Evolutionary conservation across 2,113 vertebrate genomes (phyloP).

Genomic region (Tenrec ecaudatus): DNA sequence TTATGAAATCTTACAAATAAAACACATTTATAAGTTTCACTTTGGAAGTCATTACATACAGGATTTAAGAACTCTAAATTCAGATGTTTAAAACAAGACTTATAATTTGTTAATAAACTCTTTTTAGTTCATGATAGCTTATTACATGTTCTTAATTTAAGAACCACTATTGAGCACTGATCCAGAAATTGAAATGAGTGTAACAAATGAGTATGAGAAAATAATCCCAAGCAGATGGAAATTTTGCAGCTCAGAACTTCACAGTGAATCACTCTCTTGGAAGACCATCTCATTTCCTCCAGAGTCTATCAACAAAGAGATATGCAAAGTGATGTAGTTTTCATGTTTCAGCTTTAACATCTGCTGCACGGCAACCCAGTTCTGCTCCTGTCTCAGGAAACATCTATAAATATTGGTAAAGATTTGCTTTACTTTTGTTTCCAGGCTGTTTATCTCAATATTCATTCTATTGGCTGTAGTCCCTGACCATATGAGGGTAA

Average conservation of each 20-base stretch:
- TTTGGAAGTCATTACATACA: slow-evolving; percentile 12
- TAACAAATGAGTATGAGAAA: slow-evolving; percentile 45
- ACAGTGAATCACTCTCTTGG: slow-evolving; percentile 60
- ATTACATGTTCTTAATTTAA: slow-evolving; percentile 53
- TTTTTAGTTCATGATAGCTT: slow-evolving; percentile 56
- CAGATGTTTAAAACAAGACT: slow-evolving; percentile 20
- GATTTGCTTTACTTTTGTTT: slow-evolving; percentile 53
- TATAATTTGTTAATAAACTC: slow-evolving; percentile 14
- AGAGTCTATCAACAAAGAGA: slow-evolving; percentile 73
- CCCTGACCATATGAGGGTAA: neutral
- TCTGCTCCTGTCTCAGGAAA: slow-evolving; percentile 68
- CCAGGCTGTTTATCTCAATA: slow-evolving; percentile 44
- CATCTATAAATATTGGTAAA: slow-evolving; percentile 74
- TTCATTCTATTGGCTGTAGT: neutral
- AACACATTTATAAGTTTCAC: neutral
- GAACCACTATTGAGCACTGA: neutral
- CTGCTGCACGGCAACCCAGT: slow-evolving; percentile 60
- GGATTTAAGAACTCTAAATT: slow-evolving; percentile 27
- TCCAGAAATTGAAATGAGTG: slow-evolving; percentile 45
- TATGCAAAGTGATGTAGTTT: slow-evolving; percentile 34
- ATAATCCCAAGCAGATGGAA: slow-evolving; percentile 58
- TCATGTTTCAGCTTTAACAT: slow-evolving; percentile 49
- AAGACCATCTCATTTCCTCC: neutral
- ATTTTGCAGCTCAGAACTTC: slow-evolving; percentile 47
- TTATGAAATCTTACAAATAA: slow-evolving; percentile 39